A percentile compares a stretch with the other conserved stretches of the same genome.
These are phyloP conservation scores for Nomada fucata DNA, from an alignment of 2,888 invertebrate genomes.

Conservation along the genomic window DNA sequence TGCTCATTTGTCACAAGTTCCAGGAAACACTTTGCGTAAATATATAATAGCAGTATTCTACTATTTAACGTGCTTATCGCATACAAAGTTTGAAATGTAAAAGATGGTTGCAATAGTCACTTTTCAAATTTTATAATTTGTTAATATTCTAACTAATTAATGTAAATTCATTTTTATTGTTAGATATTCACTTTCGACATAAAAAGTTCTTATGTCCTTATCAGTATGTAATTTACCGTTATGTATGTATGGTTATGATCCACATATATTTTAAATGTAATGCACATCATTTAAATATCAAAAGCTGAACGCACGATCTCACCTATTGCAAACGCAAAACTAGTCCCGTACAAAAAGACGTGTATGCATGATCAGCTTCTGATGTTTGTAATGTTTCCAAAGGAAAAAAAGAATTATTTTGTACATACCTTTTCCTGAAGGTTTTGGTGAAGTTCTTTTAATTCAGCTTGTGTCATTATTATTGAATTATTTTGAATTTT, in stretches of 20 bases:
- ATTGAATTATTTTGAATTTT: constrained; percentile 81
- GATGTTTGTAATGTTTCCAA: no score
- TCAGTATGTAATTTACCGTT: no score
- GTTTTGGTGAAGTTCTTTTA: constrained; percentile 78
- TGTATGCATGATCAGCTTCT: no score
- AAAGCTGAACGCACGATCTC: no score
- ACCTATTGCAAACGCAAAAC: no score
- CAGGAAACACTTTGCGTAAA: constrained; percentile 18
- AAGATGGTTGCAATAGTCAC: neutral
- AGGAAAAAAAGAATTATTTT: no score
- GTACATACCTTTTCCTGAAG: constrained; percentile 78
- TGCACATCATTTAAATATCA: no score
- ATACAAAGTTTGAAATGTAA: neutral
- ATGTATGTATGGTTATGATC: no score
- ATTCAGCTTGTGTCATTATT: constrained; percentile 77
- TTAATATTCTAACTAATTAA: neutral
- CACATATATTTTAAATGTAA: neutral
- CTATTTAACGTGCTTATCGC: neutral
- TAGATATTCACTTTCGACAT: neutral
- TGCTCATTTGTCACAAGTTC: constrained; percentile 6
- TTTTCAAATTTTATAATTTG: neutral
- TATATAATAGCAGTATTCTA: neutral
- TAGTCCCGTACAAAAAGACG: no score
- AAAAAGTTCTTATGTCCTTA: no score
- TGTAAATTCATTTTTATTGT: neutral